Conservation (phyloP, 2,888 invertebrate genomes). For the Thera britannica region DNA sequence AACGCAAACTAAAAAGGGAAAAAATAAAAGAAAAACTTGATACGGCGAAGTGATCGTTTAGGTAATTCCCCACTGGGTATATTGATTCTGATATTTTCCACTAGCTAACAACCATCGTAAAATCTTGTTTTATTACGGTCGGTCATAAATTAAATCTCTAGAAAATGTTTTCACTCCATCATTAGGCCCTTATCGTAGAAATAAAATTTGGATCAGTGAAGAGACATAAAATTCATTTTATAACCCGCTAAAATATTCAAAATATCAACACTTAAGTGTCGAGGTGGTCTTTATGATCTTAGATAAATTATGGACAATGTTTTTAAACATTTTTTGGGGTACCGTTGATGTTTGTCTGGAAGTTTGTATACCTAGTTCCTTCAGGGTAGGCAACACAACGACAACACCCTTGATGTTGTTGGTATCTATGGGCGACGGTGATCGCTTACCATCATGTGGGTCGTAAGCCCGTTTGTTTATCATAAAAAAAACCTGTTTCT, state of each 20-base stretch:
- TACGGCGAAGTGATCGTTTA: not conserved
- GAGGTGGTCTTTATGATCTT: slow-evolving; percentile 27
- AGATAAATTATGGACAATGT: slow-evolving; percentile 14
- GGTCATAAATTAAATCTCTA: slow-evolving; percentile 44
- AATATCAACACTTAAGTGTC: slow-evolving; percentile 37
- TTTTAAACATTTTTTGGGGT: slow-evolving; percentile 12
- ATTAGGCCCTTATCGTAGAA: slow-evolving; percentile 41
- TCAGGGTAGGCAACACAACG: too few relatives aligned
- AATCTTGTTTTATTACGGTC: slow-evolving; percentile 45
- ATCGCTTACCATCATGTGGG: too few relatives aligned
- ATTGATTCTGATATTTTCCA: slow-evolving; percentile 38
- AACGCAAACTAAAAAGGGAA: not conserved
- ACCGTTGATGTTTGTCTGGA: not conserved
- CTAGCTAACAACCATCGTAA: slow-evolving; percentile 41
- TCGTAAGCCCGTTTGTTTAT: too few relatives aligned
- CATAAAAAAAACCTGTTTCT: too few relatives aligned
- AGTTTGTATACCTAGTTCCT: too few relatives aligned
- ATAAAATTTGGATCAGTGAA: slow-evolving; percentile 41
- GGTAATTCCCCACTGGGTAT: slow-evolving; percentile 22
- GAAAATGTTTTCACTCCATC: slow-evolving; percentile 44
- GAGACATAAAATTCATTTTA: slow-evolving; percentile 39
- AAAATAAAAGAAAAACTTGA: slow-evolving; percentile 14
- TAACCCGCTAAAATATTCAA: slow-evolving; percentile 38
- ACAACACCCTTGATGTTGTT: too few relatives aligned
- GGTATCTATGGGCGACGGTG: too few relatives aligned